These are phyloP conservation scores for Trachemys scripta DNA, from an alignment of 2,113 vertebrate species.

Conservation along the genomic window DNA sequence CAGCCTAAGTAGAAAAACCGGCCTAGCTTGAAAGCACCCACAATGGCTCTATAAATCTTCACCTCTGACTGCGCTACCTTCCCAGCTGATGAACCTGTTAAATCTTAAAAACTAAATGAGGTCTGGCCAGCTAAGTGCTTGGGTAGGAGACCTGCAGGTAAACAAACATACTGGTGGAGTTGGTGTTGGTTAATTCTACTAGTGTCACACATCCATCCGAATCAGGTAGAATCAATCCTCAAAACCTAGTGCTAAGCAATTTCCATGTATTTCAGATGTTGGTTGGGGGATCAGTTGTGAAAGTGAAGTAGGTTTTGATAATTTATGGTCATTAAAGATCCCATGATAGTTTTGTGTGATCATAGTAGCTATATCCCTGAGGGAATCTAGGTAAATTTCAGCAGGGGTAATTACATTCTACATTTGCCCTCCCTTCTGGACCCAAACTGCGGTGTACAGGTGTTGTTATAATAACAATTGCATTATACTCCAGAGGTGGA, in stretches of 20 bases:
- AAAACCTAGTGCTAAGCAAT: background rate
- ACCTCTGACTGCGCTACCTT: background rate
- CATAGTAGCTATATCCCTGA: background rate
- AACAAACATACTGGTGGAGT: background rate
- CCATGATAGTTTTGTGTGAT: background rate
- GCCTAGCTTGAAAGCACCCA: background rate
- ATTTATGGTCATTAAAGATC: background rate
- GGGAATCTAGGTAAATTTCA: background rate
- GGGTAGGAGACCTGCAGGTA: background rate
- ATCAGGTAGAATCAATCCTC: background rate
- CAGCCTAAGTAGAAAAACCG: background rate
- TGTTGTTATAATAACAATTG: background rate
- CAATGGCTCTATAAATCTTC: background rate
- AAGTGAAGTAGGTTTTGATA: background rate
- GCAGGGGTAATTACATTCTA: background rate
- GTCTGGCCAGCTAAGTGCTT: background rate
- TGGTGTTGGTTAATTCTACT: background rate
- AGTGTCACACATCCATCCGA: background rate
- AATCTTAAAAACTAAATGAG: background rate
- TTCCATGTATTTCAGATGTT: background rate
- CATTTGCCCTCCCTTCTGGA: background rate
- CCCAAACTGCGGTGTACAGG: background rate
- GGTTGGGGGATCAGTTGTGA: background rate
- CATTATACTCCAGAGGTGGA: background rate
- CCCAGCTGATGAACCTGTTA: background rate